Conservation (phyloP, 2,888 invertebrate genomes). For the Criorhina ranunculi region DNA sequence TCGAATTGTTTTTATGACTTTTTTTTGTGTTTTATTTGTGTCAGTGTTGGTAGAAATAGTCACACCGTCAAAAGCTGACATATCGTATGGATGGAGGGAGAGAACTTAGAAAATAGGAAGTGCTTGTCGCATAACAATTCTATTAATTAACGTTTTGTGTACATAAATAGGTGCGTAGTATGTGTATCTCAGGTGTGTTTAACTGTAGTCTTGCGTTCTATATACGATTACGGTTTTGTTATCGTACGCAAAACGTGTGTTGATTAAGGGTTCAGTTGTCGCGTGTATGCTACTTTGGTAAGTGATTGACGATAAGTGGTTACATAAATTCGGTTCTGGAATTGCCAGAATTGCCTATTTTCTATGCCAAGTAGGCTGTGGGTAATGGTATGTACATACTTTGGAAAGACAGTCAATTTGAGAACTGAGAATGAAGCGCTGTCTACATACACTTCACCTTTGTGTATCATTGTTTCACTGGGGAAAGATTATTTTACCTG, state of each 20-base stretch:
- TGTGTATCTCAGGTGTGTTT: slow-evolving; percentile 16
- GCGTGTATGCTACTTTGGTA: slow-evolving; percentile 1
- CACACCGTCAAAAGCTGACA: neutral
- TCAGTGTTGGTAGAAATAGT: neutral
- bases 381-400: neutral
- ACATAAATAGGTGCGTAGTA: slow-evolving; percentile 17
- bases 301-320: slow-evolving; percentile 1
- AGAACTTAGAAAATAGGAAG: neutral
- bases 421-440: neutral
- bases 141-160: slow-evolving; percentile 26
- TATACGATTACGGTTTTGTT: neutral
- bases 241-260: neutral
- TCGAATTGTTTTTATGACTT: neutral
- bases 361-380: neutral
- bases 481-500: no score
- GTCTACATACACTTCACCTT: no score
- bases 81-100: neutral
- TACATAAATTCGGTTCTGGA: neutral
- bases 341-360: slow-evolving; percentile 7
- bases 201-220: slow-evolving; percentile 10
- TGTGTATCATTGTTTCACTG: no score
- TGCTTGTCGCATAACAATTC: slow-evolving; percentile 26
- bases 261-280: slow-evolving; percentile 9
- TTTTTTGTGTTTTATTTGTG: neutral
- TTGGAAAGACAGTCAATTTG: no score